phyloP scores from a whole-genome alignment of 1,140 invertebrate species.

The Polypedilum vanderplanki region DNA sequence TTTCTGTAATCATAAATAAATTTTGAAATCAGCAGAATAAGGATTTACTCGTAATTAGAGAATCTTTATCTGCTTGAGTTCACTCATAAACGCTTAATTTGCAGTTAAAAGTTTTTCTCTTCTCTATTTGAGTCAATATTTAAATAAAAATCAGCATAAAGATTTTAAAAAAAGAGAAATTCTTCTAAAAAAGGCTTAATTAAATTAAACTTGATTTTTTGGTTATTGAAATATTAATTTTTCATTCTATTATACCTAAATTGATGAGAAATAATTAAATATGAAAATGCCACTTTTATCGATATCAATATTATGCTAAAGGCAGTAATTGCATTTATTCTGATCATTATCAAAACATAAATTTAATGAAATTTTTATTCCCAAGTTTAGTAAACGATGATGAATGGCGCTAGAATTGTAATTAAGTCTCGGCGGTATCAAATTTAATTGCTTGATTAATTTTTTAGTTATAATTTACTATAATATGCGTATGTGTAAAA shows the following conservation, averaged over 20 bases:
- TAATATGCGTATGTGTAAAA: too few species aligned
- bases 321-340: too few species aligned
- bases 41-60: too few species aligned
- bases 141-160: too few species aligned
- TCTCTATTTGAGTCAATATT: too few species aligned
- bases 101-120: too few species aligned
- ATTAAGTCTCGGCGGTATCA: background rate
- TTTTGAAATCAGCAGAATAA: too few species aligned
- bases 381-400: background rate
- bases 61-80: too few species aligned
- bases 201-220: background rate
- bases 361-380: slow-evolving; percentile 26
- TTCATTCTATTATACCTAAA: slow-evolving; percentile 9
- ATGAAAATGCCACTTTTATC: background rate
- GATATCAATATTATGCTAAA: background rate
- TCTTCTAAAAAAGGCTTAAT: too few species aligned
- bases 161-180: too few species aligned
- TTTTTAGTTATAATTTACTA: background rate
- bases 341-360: slow-evolving; percentile 1
- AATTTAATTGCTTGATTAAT: slow-evolving; percentile 26
- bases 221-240: slow-evolving; percentile 8
- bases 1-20: too few species aligned
- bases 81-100: too few species aligned
- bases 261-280: slow-evolving; percentile 6
- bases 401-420: background rate